Evolutionary conservation across 1,140 invertebrate genomes (phyloP), one percentile per base, ranked within the genome.

Genomic region (Tetranychus cinnabarinus): DNA sequence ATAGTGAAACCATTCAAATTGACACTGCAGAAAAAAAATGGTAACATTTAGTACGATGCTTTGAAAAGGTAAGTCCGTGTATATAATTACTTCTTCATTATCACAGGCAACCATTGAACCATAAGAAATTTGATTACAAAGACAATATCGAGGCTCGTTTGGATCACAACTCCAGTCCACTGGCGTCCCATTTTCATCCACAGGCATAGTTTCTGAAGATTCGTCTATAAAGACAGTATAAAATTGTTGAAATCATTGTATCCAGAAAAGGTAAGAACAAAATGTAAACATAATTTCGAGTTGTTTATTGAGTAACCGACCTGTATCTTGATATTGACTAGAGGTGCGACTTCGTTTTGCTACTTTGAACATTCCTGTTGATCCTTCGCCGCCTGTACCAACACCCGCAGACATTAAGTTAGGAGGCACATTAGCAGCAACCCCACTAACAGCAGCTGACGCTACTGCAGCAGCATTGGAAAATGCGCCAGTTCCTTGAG

Each of bases 31-130:
- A 56, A 63, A 56, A 58, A 37, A 47, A 48, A 61, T 42, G 52
- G 54, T 8, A 66, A 33, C 50, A 12, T 42, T 60, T 12, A 10
- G 35, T 78, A 59, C 63, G 66, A 39, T 59, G 33, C 46, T 42
- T 52, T 68, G 63, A 34, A 31, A 61, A 64, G 66, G 64, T 50
- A 60, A 37, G 58, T 62, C 61, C 58, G n/a, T 6, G 23, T 61
- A 61, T 34, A 54, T 35, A 6, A 64, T 62, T 76, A 88, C 86
- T 71, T 89, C 86, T 72, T 87, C 83, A 76, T 97, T 97, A 77
- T 97, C 93, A 76, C 95, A 97, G 60, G 90, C 92, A 59, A 98
- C 91, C 95, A 98, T 98, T 68, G 96, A 89, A 10, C 95, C 95
- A 72, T 96, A 97, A 1, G 89, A 93, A 39, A 97, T 88, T 75